phyloP scores from a whole-genome alignment of 2,888 invertebrate genomes.

The Pyrrhia umbra region DNA sequence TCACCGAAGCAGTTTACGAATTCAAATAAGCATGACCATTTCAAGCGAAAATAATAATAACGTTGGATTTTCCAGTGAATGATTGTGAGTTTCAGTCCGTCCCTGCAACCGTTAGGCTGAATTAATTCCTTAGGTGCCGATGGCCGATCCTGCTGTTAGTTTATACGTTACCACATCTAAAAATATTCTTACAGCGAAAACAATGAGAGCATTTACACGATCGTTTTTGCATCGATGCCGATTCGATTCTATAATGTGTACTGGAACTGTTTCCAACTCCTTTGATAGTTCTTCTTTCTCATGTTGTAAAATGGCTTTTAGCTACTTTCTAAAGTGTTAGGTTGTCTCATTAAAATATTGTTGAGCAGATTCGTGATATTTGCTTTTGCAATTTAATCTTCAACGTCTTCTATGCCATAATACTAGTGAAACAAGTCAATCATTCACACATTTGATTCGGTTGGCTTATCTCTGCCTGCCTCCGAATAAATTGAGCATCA shows the following conservation, averaged over 20 bases:
- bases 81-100: slow-evolving; percentile 32
- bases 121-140: slow-evolving; percentile 33
- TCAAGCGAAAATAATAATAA: slow-evolving; percentile 45
- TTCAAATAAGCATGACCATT: slow-evolving; percentile 53
- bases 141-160: slow-evolving; percentile 30
- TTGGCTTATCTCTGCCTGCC: slow-evolving; percentile 31
- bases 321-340: background rate
- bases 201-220: slow-evolving; percentile 35
- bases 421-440: slow-evolving; percentile 26
- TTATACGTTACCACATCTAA: slow-evolving; percentile 44
- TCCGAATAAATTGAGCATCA: slow-evolving; percentile 11
- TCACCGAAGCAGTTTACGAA: slow-evolving; percentile 40
- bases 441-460: slow-evolving; percentile 27
- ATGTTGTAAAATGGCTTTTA: background rate
- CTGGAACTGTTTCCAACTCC: background rate
- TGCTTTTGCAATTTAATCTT: slow-evolving; percentile 6
- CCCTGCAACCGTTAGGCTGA: slow-evolving; percentile 27
- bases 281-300: background rate
- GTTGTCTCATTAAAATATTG: too few relatives aligned
- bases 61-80: slow-evolving; percentile 41
- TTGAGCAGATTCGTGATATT: background rate
- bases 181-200: slow-evolving; percentile 45
- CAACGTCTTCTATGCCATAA: slow-evolving; percentile 4
- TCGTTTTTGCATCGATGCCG: slow-evolving; percentile 14
- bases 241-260: slow-evolving; percentile 4